Base-by-base conservation (phyloP, 2,113 vertebrate genomes). In the Sphyrna mokarran region DNA sequence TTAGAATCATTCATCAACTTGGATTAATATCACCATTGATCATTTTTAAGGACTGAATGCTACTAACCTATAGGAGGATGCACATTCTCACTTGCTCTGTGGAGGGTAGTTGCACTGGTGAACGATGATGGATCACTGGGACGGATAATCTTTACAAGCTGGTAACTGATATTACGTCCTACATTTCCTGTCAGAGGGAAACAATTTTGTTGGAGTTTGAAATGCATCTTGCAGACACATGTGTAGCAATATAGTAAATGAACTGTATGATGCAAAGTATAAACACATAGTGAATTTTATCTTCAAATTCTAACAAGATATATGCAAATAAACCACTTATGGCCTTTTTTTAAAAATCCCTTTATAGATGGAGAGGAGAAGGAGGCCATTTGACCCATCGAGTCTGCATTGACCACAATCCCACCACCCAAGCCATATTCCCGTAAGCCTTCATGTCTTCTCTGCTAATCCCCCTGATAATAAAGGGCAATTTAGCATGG, bases 61-160 rank as follows among this genome's bases (percentile, higher is more conserved):
- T 68, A 95, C 94, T 95, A 26, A 72, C 94, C 94, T 95, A 68
- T 95, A 54, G 94, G 40, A 37, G n/a, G 68, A 72, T 29, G 48
- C 29, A 54, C 68, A 33, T 23, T 69, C 18, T 95, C 37, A 70
- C 94, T 95, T 70, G 40, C 26, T 54, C 68, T 72, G 69, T 23
- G 94, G 1, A 76, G 23, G 1, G 68, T 40, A 33, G 43, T 5
- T 40, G 2, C 94, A 72, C 94, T 95, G 94, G 69, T 33, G 40
- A 54, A 40, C 11, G 40, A 48, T 54, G 94, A 48, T 54, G 94
- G 69, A 54, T 70, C 68, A 48, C 40, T 72, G 2, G 94, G 66
- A 54, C 0, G 94, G 29, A 72, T 54, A 29, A 1, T 95, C 69
- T 76, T 23, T 72, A 33, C 66, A 48, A 95, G 40, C 23, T 95